phyloP scores from a whole-genome alignment of 2,113 vertebrate genomes.

The Bufo gargarizans region DNA sequence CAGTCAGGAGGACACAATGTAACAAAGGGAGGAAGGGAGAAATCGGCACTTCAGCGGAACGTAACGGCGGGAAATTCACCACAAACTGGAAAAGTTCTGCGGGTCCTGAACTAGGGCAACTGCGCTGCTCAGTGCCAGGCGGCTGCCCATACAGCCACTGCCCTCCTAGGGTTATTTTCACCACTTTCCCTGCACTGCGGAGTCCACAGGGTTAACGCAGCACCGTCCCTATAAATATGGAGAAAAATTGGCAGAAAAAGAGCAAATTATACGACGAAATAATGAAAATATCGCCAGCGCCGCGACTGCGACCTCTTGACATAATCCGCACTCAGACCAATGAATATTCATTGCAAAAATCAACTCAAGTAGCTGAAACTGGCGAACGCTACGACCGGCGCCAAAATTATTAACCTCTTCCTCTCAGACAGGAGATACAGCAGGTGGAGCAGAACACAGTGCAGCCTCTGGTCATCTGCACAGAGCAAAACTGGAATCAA shows the following conservation, averaged over 20 bases:
- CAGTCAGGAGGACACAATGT: no score
- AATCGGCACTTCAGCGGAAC: no score
- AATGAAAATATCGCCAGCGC: not conserved
- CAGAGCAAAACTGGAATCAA: no score
- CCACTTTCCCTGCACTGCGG: not conserved
- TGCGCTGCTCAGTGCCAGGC: no score
- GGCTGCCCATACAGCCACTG: no score
- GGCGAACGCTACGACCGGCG: not conserved
- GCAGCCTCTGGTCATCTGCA: no score
- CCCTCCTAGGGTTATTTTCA: no score
- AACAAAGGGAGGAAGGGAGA: no score
- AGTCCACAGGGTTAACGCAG: not conserved
- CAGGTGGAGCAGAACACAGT: no score
- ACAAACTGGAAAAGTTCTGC: no score
- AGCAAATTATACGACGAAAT: not conserved
- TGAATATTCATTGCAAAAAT: slow-evolving; percentile 29
- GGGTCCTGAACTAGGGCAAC: no score
- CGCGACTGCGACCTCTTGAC: not conserved
- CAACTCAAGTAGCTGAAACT: not conserved
- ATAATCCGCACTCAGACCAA: not conserved
- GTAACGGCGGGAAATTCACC: no score
- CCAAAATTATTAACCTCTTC: not conserved
- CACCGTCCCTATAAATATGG: not conserved
- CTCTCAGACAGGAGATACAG: not conserved
- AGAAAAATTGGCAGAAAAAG: not conserved